These are phyloP conservation scores for Rhagoletis pomonella DNA, from an alignment of 1,140 invertebrate species.

Conservation along the genomic window DNA sequence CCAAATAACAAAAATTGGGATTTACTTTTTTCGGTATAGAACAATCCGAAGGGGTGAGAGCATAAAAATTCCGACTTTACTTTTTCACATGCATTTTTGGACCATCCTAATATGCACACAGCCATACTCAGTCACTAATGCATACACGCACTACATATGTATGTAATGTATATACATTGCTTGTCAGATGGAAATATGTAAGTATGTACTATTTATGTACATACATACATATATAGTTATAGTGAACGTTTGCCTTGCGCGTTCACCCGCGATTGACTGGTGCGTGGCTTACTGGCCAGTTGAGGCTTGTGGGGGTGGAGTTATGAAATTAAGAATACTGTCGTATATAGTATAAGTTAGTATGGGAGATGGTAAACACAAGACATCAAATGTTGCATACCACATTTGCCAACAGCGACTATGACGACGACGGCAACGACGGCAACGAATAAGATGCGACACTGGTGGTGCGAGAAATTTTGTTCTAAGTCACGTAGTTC, in stretches of 20 bases:
- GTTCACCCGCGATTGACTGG: background rate
- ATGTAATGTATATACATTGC: background rate
- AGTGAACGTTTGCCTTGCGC: background rate
- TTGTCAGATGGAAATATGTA: background rate
- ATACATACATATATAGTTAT: background rate
- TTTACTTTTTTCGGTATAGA: no score
- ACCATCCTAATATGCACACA: background rate
- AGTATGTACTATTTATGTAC: no score
- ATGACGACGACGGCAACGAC: no score
- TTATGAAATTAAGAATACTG: conserved; percentile 8
- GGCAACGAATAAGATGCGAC: background rate
- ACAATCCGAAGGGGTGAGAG: no score
- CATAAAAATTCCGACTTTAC: no score
- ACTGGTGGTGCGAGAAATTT: background rate
- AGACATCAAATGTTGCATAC: conserved; percentile 45
- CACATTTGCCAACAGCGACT: background rate
- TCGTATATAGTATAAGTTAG: background rate
- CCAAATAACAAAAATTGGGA: no score
- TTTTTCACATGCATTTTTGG: no score
- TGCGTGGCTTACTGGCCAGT: conserved; percentile 20
- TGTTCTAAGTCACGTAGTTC: conserved; percentile 28
- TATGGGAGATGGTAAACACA: background rate
- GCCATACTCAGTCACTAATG: background rate
- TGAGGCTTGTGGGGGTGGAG: conserved; percentile 7
- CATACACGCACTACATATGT: background rate